phyloP scores from a whole-genome alignment of 2,113 vertebrate species.

The Neolamprologus longior region DNA sequence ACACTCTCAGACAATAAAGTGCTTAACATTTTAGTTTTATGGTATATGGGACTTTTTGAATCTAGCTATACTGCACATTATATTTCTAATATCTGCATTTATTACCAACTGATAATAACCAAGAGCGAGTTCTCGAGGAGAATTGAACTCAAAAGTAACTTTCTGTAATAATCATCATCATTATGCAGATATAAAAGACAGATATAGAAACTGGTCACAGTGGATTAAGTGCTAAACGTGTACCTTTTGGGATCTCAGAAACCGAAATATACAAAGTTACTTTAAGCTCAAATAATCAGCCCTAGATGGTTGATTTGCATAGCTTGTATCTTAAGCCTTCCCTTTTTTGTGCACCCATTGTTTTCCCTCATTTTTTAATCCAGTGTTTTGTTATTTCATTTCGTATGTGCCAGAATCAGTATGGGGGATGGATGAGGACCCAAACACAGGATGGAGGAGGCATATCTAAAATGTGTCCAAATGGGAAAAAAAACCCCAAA shows the following conservation, averaged over 20 bases:
- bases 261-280: not conserved
- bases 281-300: not conserved
- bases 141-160: not conserved
- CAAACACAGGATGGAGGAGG: not conserved
- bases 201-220: not conserved
- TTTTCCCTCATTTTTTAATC: not conserved
- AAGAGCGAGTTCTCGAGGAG: not conserved
- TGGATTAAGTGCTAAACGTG: not conserved
- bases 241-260: not conserved
- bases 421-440: not conserved
- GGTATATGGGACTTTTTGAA: not conserved
- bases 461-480: not conserved
- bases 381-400: not conserved
- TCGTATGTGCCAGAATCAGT: not conserved
- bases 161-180: not conserved
- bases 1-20: not conserved
- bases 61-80: not conserved
- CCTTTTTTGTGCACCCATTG: not conserved
- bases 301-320: not conserved
- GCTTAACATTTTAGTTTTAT: not conserved
- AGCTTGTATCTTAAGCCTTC: not conserved
- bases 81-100: not conserved
- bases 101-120: not conserved
- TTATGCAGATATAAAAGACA: not conserved
- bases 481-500: accelerated